A percentile compares a stretch with the other conserved stretches of the same genome.
These are phyloP conservation scores for Lathronympha strigana DNA, from an alignment of 2,888 invertebrate genomes.

Conservation along the genomic window DNA sequence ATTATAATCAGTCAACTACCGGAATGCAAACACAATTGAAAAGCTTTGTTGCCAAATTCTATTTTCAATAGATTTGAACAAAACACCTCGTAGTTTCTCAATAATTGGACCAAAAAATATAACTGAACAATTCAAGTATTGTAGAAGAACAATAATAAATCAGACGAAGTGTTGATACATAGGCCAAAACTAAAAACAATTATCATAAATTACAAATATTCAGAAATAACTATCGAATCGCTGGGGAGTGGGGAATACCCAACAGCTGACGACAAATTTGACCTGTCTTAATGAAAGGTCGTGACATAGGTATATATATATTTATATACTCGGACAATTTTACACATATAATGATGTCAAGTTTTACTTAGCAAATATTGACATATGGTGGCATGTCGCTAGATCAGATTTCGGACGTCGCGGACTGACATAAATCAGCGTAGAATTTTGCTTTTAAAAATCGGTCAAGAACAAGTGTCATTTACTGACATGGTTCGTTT, in stretches of 20 bases:
- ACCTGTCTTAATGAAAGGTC: not conserved
- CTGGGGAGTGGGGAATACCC: slow-evolving; percentile 25
- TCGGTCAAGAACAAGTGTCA: slow-evolving; percentile 17
- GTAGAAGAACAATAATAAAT: slow-evolving; percentile 29
- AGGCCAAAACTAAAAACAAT: slow-evolving; percentile 18
- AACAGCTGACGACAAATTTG: not conserved
- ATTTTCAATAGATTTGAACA: too few species aligned
- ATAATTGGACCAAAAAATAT: not conserved
- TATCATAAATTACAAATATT: not conserved
- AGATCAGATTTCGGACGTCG: not conserved
- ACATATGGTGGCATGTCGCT: not conserved
- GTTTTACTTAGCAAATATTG: not conserved
- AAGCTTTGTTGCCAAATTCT: too few species aligned
- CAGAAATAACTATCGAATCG: not conserved
- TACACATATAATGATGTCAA: not conserved
- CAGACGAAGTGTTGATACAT: slow-evolving; percentile 31
- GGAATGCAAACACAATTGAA: too few species aligned
- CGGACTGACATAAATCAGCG: not conserved
- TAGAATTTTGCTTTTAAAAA: not conserved
- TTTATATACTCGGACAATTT: too few species aligned
- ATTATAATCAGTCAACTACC: too few species aligned
- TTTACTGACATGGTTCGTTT: not conserved
- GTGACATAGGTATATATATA: too few species aligned
- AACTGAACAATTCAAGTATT: not conserved
- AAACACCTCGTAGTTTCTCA: not conserved